Evolutionary conservation across 2,888 invertebrate genomes (phyloP), one percentile per base, ranked within the genome.

Genomic region (Alviniconcha strummeri): DNA sequence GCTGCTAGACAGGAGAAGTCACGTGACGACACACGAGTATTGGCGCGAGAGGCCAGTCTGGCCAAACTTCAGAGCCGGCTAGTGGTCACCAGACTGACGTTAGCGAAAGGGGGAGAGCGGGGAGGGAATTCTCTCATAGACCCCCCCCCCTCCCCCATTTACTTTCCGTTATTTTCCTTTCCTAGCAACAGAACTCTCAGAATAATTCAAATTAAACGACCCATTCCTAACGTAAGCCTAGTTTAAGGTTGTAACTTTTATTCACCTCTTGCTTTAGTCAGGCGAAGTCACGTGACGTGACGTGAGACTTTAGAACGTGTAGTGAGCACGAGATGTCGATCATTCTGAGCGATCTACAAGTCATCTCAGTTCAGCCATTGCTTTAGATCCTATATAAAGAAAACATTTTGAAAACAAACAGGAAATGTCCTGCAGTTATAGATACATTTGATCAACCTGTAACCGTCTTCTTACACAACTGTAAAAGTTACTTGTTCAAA

Each of bases 181-280:
- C 13, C 19, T 17, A 69, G 69, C 69, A 13, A 69, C 17, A 5
- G 17, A 36, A 36, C 0, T 36, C 36, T 69, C 69, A 69, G 17
- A 6, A 69, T 69, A 69, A 69, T 69, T 69, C 69, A 69, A 69
- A 69, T 13, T 69, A 69, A 17, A 69, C 6, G 19, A 6, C 69
- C 69, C 69, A 6, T 69, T 64, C 69, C 69, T 69, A 8, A 17
- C 8, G 69, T 69, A 17, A 69, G 69, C n/a, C 69, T 69, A 69
- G 69, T 19, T 69, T 69, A 69, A n/a, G 17, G 17, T 69, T 17
- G 19, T 69, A 17, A 69, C 19, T 17, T n/a, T 69, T 17, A 69
- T 69, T 69, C 69, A 19, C 69, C 69, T 69, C n/a, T 69, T 69
- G 69, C 69, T 69, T 69, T 69, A 69, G 69, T 69, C 69, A 69